Evolutionary conservation across 2,113 vertebrate genomes (phyloP).

Genomic region (Poicephalus gulielmi): DNA sequence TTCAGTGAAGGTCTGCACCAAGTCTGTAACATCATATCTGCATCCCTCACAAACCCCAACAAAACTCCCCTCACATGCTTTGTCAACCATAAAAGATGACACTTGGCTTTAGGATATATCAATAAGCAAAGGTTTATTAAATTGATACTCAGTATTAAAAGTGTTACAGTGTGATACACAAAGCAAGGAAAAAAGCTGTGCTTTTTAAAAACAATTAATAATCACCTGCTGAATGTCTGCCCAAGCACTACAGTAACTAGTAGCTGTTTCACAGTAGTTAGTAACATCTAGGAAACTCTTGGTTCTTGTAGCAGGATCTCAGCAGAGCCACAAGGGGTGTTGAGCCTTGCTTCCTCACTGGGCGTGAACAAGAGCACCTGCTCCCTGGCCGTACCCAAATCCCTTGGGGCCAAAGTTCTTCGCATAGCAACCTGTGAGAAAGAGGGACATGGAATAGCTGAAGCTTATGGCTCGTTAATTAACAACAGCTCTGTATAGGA

Average conservation of each 20-base stretch:
- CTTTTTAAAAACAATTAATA: neutral
- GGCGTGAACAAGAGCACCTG: conserved; percentile 83
- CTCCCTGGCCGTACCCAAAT: conserved; percentile 84
- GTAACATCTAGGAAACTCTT: conserved; percentile 10
- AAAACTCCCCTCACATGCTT: neutral
- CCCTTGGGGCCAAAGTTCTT: conserved; percentile 88
- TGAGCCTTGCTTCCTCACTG: conserved; percentile 58
- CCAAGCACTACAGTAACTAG: conserved; percentile 31
- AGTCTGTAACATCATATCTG: fast-evolving
- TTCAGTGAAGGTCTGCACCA: neutral
- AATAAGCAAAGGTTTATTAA: conserved; percentile 63
- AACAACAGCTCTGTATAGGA: neutral
- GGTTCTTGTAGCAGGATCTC: conserved; percentile 20
- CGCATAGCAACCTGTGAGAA: conserved; percentile 78
- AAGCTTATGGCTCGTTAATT: neutral
- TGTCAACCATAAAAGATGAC: neutral
- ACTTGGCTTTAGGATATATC: neutral
- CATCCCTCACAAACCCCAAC: too few species aligned
- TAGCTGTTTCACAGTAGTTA: conserved; percentile 72
- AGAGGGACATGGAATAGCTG: fast-evolving
- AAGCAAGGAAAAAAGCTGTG: neutral
- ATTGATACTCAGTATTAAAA: neutral
- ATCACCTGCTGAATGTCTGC: neutral
- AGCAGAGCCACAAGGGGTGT: neutral
- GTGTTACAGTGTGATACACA: conserved; percentile 22